A percentile compares a stretch with the other conserved stretches of the same genome.
Conservation (phyloP, 1,140 invertebrate genomes). For the Heliconius congener region DNA sequence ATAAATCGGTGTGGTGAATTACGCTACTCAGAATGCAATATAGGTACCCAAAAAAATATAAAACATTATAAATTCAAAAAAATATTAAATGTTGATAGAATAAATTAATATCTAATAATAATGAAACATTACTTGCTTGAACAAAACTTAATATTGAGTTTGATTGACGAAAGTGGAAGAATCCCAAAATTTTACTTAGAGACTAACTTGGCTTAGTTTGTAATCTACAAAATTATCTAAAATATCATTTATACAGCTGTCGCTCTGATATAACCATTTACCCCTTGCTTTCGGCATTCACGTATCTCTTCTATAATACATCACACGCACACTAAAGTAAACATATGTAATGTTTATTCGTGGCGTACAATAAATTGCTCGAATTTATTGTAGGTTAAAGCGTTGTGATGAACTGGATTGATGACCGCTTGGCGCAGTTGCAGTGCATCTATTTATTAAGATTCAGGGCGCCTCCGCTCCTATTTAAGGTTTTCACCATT, state of each 20-base stretch:
- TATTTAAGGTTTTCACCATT: neutral
- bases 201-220: neutral
- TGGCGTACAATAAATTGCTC: constrained; percentile 12
- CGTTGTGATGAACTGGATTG: constrained; percentile 15
- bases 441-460: constrained; percentile 14
- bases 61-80: no score
- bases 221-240: neutral
- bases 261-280: neutral
- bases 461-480: neutral
- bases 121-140: neutral
- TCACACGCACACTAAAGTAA: constrained; percentile 10
- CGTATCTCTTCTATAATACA: neutral
- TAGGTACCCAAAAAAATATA: no score
- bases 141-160: neutral
- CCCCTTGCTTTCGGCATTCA: constrained; percentile 1
- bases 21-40: no score
- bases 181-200: neutral
- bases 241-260: constrained; percentile 3
- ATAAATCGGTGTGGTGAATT: neutral
- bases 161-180: neutral
- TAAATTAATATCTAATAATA: neutral
- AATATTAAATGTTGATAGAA: neutral
- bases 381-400: constrained; percentile 14
- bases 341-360: constrained; percentile 12
- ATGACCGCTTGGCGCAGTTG: constrained; percentile 11